Conservation (phyloP, 1,140 invertebrate species). For the Hylyphantes graminicola region DNA sequence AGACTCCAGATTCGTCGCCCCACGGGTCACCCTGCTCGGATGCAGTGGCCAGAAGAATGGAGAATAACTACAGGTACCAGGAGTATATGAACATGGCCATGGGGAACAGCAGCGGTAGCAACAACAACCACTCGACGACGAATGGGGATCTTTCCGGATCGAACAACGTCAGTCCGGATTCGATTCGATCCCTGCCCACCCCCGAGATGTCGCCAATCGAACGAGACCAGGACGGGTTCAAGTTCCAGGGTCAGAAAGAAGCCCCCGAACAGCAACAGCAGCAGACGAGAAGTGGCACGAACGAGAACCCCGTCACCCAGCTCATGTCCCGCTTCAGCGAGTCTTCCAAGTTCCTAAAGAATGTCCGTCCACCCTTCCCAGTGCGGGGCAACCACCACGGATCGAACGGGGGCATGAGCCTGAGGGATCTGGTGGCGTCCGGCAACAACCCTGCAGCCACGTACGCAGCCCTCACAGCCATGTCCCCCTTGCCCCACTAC, state of each 20-base stretch:
- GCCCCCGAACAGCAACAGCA: not conserved
- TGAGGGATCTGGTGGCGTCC: conserved; percentile 43
- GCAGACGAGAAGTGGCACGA: not conserved
- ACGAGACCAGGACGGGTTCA: conserved; percentile 48
- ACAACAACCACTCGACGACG: conserved; percentile 15
- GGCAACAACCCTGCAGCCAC: conserved; percentile 29
- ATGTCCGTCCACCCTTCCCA: conserved; percentile 62
- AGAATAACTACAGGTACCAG: conserved; percentile 40
- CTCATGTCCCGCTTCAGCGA: conserved; percentile 64
- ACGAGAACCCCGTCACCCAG: conserved; percentile 56
- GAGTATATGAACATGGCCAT: conserved; percentile 41
- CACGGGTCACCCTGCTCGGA: conserved; percentile 73
- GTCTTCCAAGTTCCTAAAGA: conserved; percentile 64
- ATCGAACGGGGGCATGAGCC: conserved; percentile 24
- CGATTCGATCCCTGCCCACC: conserved; percentile 73
- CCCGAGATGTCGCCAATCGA: conserved; percentile 76
- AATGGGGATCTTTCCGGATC: conserved; percentile 32
- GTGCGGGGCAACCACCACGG: conserved; percentile 22
- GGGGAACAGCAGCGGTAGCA: not conserved
- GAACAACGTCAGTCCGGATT: conserved; percentile 60
- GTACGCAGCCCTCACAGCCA: conserved; percentile 22
- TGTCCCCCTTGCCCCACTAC: conserved; percentile 39
- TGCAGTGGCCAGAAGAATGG: conserved; percentile 6
- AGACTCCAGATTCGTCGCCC: conserved; percentile 79
- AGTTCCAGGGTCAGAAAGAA: conserved; percentile 41